These are phyloP conservation scores for Phataginus tetradactyla DNA, from an alignment of 2,797 vertebrate genomes.

Conservation along the genomic window DNA sequence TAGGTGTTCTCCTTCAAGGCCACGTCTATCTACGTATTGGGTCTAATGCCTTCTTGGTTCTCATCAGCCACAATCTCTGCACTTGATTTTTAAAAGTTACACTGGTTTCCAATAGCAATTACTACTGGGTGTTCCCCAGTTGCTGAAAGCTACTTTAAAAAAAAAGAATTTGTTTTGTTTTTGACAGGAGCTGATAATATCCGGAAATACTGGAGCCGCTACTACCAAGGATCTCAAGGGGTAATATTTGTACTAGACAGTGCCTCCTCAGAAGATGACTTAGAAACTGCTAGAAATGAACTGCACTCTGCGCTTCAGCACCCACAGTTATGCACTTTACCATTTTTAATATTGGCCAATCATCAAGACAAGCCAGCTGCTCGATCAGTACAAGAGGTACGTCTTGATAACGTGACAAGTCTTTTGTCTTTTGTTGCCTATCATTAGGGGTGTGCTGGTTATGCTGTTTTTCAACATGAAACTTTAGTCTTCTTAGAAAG, in stretches of 20 bases:
- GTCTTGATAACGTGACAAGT: slow-evolving; percentile 52
- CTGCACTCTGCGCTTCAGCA: slow-evolving; percentile 98
- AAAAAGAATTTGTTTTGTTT: slow-evolving; percentile 63
- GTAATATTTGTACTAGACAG: slow-evolving; percentile 99
- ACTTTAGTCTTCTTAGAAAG: slow-evolving; percentile 47
- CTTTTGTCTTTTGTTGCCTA: slow-evolving; percentile 20
- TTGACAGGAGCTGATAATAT: slow-evolving; percentile 95
- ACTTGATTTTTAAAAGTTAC: slow-evolving; percentile 1
- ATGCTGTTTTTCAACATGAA: background rate
- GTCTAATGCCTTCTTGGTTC: background rate
- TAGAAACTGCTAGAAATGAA: slow-evolving; percentile 96
- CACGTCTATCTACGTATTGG: background rate
- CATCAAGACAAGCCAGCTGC: slow-evolving; percentile 99
- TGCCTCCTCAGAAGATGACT: slow-evolving; percentile 95
- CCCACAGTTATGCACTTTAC: slow-evolving; percentile 98
- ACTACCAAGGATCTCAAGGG: slow-evolving; percentile 99
- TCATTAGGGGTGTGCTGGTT: background rate
- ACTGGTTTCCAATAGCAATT: slow-evolving; percentile 30
- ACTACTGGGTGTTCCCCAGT: background rate
- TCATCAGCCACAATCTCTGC: background rate
- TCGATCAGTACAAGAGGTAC: slow-evolving; percentile 96
- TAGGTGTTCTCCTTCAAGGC: background rate
- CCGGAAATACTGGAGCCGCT: slow-evolving; percentile 99
- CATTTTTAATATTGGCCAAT: slow-evolving; percentile 99
- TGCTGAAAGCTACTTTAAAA: slow-evolving; percentile 71